Evolutionary conservation across 1,140 invertebrate species (phyloP).

Genomic region (Hydropsyche tenuis): DNA sequence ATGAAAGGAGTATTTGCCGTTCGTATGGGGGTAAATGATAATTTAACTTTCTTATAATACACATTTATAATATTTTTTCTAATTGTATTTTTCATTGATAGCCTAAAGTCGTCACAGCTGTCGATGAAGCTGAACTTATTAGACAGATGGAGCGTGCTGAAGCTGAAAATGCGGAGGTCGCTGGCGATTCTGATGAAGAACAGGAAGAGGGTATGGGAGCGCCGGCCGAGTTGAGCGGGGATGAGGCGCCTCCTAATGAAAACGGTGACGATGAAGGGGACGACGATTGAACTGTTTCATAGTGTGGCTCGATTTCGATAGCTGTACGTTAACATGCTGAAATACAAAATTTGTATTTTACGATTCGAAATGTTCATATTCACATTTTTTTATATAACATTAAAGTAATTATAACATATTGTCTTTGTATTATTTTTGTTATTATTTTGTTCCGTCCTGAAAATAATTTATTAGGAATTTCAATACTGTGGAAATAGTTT

Average conservation of each 20-base stretch:
- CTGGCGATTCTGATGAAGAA: slow-evolving; percentile 87
- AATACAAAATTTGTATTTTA: neutral
- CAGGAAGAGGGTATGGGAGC: slow-evolving; percentile 66
- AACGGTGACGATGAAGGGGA: slow-evolving; percentile 46
- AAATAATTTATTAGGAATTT: too few relatives aligned
- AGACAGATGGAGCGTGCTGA: slow-evolving; percentile 93
- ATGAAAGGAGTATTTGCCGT: slow-evolving; percentile 93
- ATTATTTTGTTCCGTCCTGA: too few relatives aligned
- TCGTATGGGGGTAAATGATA: slow-evolving; percentile 82
- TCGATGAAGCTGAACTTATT: slow-evolving; percentile 94
- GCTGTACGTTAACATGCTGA: neutral
- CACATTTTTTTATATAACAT: slow-evolving; percentile 14
- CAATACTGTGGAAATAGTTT: too few relatives aligned
- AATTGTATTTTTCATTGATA: slow-evolving; percentile 55
- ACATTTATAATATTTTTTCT: neutral
- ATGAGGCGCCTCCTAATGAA: slow-evolving; percentile 53
- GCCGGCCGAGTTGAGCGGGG: slow-evolving; percentile 56
- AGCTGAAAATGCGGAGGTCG: slow-evolving; percentile 92
- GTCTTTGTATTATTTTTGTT: neutral
- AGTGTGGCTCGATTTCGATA: neutral
- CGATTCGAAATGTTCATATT: neutral
- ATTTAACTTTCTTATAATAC: neutral
- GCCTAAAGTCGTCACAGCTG: slow-evolving; percentile 98
- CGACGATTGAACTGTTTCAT: slow-evolving; percentile 24
- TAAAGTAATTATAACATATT: slow-evolving; percentile 17